Evolutionary conservation across 2,797 vertebrate species (phyloP), one percentile per base, ranked within the genome.

Genomic region (Syngnathus rostellatus): DNA sequence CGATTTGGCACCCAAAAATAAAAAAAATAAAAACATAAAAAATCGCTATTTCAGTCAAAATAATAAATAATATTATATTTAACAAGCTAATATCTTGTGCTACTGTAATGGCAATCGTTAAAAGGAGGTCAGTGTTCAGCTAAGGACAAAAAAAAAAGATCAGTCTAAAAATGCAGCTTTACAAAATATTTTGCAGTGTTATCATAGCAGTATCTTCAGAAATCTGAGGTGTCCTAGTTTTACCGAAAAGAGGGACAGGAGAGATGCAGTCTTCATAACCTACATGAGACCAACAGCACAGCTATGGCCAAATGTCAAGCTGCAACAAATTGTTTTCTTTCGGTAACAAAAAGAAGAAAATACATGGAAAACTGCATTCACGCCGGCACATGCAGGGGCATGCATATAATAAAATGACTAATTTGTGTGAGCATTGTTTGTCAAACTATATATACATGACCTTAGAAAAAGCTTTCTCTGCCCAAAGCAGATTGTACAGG

Each of bases 221-320:
- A 88, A 90, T 86, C 83, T 82, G 80, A 88, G 85, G 77, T 90
- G 91, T 89, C 89, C 91, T 91, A 92, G 89, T 92, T 92, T 86
- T 67, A 67, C 67, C 66, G 17, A 14, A 67, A 63, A 58, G 43
- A 31, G 60, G 31, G 62, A 45, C 37, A 43, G 62, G 76, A 67
- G 70, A 70, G 67, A 83, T 86, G 85, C 83, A 86, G 88, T 76
- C 83, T 86, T 75, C 77, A 81, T 92, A 91, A 92, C 90, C 91
- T 91, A 90, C 85, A 90, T 89, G 89, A 90, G 89, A 89, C 86
- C 75, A 86, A 77, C 82, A 86, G 82, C 83, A 86, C 83, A 87
- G 91, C 86, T 83, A 83, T 83, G 82, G 85, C 78, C 80, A 86
- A 78, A 85, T 80, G 76, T 72, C 74, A 79, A 78, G 79, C 84